Conservation (phyloP, 2,113 vertebrate species). For the Cavia aperea region DNA sequence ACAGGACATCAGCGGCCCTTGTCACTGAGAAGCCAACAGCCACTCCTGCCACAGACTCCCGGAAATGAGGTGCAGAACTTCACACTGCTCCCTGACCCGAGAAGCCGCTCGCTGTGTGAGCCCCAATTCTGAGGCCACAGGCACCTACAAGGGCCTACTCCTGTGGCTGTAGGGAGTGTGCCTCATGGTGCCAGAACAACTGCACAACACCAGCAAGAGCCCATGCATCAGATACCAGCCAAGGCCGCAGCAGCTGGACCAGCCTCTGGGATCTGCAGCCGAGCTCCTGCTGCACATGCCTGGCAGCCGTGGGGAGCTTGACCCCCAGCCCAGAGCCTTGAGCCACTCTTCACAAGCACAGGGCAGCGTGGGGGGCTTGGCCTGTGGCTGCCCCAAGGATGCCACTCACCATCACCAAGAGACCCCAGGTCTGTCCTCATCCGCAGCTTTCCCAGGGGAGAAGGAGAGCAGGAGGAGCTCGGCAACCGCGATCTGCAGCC, state of each 20-base stretch:
- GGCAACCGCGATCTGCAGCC: neutral
- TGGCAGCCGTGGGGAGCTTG: neutral
- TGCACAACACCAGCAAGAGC: neutral
- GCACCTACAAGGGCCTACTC: neutral
- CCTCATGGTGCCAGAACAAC: neutral
- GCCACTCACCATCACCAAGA: neutral
- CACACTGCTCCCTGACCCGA: neutral
- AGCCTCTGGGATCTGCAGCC: neutral
- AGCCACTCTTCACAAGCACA: neutral
- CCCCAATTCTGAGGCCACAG: neutral
- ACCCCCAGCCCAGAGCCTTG: neutral
- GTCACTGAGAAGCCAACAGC: neutral
- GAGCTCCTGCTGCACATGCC: neutral
- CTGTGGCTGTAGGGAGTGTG: neutral
- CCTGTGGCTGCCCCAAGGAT: too few species aligned
- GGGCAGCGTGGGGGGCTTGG: neutral
- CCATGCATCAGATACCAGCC: neutral
- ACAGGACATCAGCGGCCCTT: neutral
- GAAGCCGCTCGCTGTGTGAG: neutral
- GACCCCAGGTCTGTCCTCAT: neutral
- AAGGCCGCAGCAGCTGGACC: neutral
- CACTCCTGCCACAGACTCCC: neutral
- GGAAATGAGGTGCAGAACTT: neutral
- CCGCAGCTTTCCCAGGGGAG: neutral
- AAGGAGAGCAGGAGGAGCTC: neutral